Percentiles rank a stretch among this genome's conserved stretches.
Conservation (phyloP, 2,888 invertebrate species). For the Allygus modestus region DNA sequence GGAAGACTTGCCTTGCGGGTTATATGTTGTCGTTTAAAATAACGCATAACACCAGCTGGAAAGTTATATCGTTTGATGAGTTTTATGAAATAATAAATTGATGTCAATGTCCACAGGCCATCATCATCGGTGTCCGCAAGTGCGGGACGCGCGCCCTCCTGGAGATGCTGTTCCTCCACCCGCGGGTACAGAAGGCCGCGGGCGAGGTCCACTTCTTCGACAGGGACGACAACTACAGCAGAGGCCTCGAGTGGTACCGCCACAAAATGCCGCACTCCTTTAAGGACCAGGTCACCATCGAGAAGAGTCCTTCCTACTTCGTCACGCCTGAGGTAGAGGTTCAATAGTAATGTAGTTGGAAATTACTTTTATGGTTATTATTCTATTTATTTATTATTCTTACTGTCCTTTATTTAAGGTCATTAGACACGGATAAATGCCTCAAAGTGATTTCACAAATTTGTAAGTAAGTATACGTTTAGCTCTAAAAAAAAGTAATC, state of each 20-base stretch:
- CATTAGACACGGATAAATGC: no score
- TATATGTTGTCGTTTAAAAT: no score
- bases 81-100: no score
- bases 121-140: constrained; percentile 97
- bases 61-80: no score
- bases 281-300: constrained; percentile 95
- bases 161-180: constrained; percentile 97
- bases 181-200: constrained; percentile 93
- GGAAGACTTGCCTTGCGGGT: no score
- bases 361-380: no score
- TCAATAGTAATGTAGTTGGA: background rate
- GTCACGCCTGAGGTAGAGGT: constrained; percentile 92
- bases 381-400: no score
- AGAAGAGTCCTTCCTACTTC: constrained; percentile 99
- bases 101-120: constrained; percentile 77
- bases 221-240: constrained; percentile 93
- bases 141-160: constrained; percentile 97
- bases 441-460: no score
- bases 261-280: constrained; percentile 96
- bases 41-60: no score
- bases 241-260: constrained; percentile 97
- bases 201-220: constrained; percentile 99
- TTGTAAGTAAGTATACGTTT: no score
- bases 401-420: background rate
- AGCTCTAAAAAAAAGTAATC: no score